Evolutionary conservation across 2,888 invertebrate species (phyloP), one percentile per base, ranked within the genome.

Genomic region (Sepiola atlantica): DNA sequence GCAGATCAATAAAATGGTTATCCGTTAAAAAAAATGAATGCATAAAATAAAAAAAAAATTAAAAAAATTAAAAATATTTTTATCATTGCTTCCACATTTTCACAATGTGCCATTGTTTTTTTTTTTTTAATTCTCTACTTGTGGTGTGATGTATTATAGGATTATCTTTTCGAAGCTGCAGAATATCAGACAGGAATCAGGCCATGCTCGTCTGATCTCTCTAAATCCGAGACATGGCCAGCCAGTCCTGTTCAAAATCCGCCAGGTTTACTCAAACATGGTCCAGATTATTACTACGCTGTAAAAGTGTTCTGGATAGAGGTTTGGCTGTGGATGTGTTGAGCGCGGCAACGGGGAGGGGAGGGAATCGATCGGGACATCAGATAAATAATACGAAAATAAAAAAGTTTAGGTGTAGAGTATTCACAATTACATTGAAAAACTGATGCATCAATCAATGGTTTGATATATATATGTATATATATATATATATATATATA

Each of bases 191-290:
- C 77, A 77, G 77, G 16, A 77, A 77, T 77, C 77, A 77, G 77
- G 77, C n/a, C n/a, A 21, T 77, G 77, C n/a, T 77, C 14, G 77
- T 77, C 77, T 77, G 77, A 77, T 77, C 77, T 77, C n/a, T 77
- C n/a, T n/a, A 77, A 77, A 77, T 77, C 77, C 77, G n/a, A 77
- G 77, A 77, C 77, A 77, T 77, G 77, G 77, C n/a, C n/a, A 77
- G n/a, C 77, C 77, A 77, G 77, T 77, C 77, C 77, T n/a, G 77
- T 32, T n/a, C 77, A 77, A 77, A 32, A 77, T 77, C 77, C n/a
- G 77, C 16, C 77, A 77, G 77, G 77, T 77, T 77, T 77, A 32
- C 16, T 77, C 18, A n/a, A 77, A 77, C 77, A 77, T 77, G n/a
- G 77, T 77, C 16, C 77, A 32, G 77, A 77, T 77, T 77, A 77